A percentile compares a stretch with the other conserved stretches of the same genome.
These are phyloP conservation scores for Gavia stellata DNA, from an alignment of 2,113 vertebrate species.

Conservation along the genomic window DNA sequence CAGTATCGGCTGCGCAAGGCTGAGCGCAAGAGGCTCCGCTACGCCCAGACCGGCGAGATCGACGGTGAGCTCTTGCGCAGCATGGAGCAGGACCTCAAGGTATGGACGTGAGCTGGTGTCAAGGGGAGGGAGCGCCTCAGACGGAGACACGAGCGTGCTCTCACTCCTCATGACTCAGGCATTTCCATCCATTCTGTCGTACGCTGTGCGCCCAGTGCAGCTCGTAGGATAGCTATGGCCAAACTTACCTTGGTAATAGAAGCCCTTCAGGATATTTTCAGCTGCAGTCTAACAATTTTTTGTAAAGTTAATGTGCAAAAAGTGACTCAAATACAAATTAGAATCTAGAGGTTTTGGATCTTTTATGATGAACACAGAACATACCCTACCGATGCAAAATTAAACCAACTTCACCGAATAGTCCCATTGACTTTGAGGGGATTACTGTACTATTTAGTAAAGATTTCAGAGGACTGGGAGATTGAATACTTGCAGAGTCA, in stretches of 20 bases:
- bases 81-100: constrained; percentile 98
- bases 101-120: neutral
- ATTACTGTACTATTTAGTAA: neutral
- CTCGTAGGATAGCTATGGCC: neutral
- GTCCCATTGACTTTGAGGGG: neutral
- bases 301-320: neutral
- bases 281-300: neutral
- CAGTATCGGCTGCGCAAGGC: constrained; percentile 97
- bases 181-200: neutral
- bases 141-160: fast-evolving
- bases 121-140: neutral
- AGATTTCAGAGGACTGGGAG: neutral
- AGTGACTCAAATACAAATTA: neutral
- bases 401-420: neutral
- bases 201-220: neutral
- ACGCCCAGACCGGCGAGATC: constrained; percentile 89
- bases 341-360: neutral
- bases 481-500: neutral
- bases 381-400: neutral
- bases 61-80: constrained; percentile 92
- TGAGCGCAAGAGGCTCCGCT: constrained; percentile 89
- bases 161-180: neutral
- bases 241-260: neutral
- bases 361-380: neutral
- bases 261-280: neutral